Conservation (phyloP, 2,797 vertebrate species). For the Cyprinodon diabolis region DNA sequence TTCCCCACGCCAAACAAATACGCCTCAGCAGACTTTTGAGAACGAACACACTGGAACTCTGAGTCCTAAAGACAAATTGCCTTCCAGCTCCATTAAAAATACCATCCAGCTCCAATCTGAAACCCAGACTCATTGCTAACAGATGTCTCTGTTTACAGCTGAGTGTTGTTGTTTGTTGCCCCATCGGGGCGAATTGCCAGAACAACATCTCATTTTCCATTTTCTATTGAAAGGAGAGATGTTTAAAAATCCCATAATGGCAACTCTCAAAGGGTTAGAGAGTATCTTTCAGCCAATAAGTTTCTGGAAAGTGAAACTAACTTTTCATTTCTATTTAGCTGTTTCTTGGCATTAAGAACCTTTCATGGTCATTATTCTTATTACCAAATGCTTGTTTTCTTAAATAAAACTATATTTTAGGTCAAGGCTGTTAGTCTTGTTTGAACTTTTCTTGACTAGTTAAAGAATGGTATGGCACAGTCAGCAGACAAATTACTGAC, state of each 20-base stretch:
- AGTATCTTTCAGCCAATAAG: slow-evolving; percentile 35
- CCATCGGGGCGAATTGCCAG: slow-evolving; percentile 54
- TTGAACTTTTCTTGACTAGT: neutral
- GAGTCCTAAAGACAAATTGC: slow-evolving; percentile 18
- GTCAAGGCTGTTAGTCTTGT: too few relatives aligned
- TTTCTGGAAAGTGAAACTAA: slow-evolving; percentile 39
- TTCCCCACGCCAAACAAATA: slow-evolving; percentile 19
- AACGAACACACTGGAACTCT: slow-evolving; percentile 10
- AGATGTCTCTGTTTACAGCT: slow-evolving; percentile 71
- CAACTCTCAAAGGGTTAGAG: slow-evolving; percentile 24
- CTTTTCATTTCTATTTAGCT: slow-evolving; percentile 24
- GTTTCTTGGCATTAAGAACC: slow-evolving; percentile 15
- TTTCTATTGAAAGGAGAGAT: slow-evolving; percentile 41
- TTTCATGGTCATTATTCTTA: neutral
- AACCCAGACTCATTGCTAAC: slow-evolving; percentile 62
- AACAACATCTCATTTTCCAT: slow-evolving; percentile 68
- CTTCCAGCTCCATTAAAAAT: slow-evolving; percentile 23
- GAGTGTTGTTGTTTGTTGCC: slow-evolving; percentile 71
- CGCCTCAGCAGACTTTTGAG: slow-evolving; percentile 27
- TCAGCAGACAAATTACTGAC: neutral
- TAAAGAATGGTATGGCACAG: neutral
- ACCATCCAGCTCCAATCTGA: slow-evolving; percentile 36
- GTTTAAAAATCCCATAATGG: slow-evolving; percentile 57
- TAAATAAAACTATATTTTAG: neutral
- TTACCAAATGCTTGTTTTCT: neutral